Conservation (phyloP, 2,113 vertebrate genomes). For the Dromas ardeola region DNA sequence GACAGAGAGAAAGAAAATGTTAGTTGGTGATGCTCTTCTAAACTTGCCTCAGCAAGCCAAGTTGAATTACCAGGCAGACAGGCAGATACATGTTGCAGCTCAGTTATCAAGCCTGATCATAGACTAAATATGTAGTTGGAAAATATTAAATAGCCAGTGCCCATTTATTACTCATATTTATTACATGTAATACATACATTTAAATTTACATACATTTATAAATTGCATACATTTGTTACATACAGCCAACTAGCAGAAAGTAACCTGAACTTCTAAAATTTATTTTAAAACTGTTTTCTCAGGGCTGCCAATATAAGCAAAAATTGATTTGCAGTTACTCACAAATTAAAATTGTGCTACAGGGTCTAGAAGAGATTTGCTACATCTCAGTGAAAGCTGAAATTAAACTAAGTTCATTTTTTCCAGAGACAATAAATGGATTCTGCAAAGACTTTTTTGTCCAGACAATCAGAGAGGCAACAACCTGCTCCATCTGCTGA, state of each 20-base stretch:
- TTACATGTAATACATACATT: neutral
- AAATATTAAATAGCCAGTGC: neutral
- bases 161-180: neutral
- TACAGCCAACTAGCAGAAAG: neutral
- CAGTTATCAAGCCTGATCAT: neutral
- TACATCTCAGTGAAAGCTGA: neutral
- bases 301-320: neutral
- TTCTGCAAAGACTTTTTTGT: neutral
- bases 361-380: neutral
- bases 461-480: neutral
- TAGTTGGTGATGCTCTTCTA: neutral
- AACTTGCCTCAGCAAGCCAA: neutral
- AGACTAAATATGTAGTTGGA: neutral
- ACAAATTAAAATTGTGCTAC: neutral
- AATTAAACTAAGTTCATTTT: slow-evolving; percentile 4
- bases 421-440: neutral
- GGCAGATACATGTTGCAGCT: neutral
- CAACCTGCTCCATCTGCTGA: neutral
- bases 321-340: neutral
- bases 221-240: neutral
- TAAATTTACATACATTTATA: neutral
- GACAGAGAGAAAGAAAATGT: neutral
- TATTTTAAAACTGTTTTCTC: neutral
- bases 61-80: neutral
- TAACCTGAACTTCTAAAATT: neutral